A percentile compares a stretch with the other conserved stretches of the same genome.
Evolutionary conservation across 2,113 vertebrate species (phyloP).

Genomic region (Lutjanus erythropterus): DNA sequence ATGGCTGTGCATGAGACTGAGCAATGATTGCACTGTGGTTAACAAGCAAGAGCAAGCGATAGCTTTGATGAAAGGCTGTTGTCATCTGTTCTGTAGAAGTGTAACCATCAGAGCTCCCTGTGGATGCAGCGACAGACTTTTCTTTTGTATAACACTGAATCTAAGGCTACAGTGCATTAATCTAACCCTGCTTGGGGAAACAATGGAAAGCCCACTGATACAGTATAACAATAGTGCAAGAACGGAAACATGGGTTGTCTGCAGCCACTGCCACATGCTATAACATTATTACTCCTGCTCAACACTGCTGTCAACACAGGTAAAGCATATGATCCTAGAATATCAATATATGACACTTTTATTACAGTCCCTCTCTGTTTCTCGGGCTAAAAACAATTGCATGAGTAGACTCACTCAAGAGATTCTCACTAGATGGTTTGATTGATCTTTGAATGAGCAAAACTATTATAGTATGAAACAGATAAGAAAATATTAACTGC

Average conservation of each 20-base stretch:
- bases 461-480: background rate
- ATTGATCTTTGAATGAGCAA: background rate
- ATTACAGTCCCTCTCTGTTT: background rate
- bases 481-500: background rate
- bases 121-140: slow-evolving; percentile 77
- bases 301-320: slow-evolving; percentile 40
- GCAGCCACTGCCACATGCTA: slow-evolving; percentile 52
- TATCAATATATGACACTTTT: slow-evolving; percentile 21
- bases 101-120: slow-evolving; percentile 78
- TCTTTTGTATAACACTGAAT: slow-evolving; percentile 81
- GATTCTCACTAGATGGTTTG: background rate
- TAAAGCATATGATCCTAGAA: slow-evolving; percentile 15
- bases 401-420: background rate
- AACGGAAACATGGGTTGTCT: slow-evolving; percentile 59
- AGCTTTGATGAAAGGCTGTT: slow-evolving; percentile 84
- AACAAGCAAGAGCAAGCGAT: slow-evolving; percentile 67
- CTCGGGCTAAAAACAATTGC: background rate
- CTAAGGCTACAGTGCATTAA: slow-evolving; percentile 81
- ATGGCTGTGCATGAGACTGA: slow-evolving; percentile 45
- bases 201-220: slow-evolving; percentile 70
- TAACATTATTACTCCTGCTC: slow-evolving; percentile 39
- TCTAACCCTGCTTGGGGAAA: slow-evolving; percentile 80
- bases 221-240: slow-evolving; percentile 63
- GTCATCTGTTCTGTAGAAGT: slow-evolving; percentile 79
- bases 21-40: slow-evolving; percentile 65